A percentile compares a stretch with the other conserved stretches of the same genome.
These are phyloP conservation scores for Seira sanloemensis DNA, from an alignment of 2,888 invertebrate genomes.

Conservation along the genomic window DNA sequence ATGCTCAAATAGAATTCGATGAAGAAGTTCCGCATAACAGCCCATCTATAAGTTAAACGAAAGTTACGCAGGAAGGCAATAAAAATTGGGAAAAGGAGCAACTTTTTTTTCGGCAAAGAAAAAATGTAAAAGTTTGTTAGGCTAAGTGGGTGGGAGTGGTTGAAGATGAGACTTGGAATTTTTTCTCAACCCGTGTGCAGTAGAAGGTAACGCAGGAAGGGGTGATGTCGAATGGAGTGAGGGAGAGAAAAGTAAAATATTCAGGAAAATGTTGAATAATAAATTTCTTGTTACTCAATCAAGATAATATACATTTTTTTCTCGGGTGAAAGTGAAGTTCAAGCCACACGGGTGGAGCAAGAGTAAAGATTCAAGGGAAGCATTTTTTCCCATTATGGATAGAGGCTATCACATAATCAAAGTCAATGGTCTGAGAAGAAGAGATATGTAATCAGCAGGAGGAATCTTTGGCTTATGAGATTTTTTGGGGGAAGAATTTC, in stretches of 20 bases:
- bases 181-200: no score
- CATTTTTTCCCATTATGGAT: neutral
- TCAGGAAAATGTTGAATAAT: neutral
- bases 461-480: neutral
- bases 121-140: neutral
- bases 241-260: neutral
- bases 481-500: neutral
- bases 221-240: no score
- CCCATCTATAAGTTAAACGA: no score
- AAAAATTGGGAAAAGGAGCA: neutral
- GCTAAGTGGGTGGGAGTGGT: neutral
- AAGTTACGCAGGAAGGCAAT: neutral
- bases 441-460: neutral
- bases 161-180: neutral
- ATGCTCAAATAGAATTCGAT: no score
- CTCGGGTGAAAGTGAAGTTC: neutral
- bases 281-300: neutral
- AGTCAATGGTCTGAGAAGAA: neutral
- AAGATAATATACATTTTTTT: neutral
- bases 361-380: neutral
- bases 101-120: neutral
- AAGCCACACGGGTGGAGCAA: neutral
- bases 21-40: no score
- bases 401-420: neutral
- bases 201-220: no score